Evolutionary conservation across 2,113 vertebrate species (phyloP), one percentile per base, ranked within the genome.

Genomic region (Cyphomyrus plagiostoma): DNA sequence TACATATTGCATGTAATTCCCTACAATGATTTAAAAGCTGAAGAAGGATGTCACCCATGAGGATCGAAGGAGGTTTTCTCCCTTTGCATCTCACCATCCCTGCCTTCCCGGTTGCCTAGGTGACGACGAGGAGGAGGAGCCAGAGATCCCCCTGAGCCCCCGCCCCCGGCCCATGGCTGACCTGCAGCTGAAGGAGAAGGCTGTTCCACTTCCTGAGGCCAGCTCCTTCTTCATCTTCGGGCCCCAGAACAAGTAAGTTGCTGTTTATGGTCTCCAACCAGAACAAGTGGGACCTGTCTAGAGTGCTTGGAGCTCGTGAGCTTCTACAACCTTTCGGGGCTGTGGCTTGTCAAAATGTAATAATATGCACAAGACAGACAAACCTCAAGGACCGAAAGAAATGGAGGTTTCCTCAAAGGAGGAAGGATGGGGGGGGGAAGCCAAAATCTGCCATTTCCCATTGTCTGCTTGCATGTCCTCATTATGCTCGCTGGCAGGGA

Each of bases 181-280:
- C 92, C 95, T 99, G 19, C 98, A 99, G 92, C 95, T 99, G 88
- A 99, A 99, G 70, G 98, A 99, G 93, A 98, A 99, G 89, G 98
- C 98, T 0, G 98, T 99, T 56, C 98, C 98, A 0, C 96, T 99
- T 93, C 98, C 98, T 2, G 96, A 98, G 88, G 98, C 98, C 92
- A 99, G 98, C 90, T 96, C 98, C 88, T 99, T 99, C 93, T 99
- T 97, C 93, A 97, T 99, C 93, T 99, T 99, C 91, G 97, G 98
- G 89, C 98, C 98, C 89, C 97, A 98, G 90, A 99, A 99, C 94
- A 99, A 98, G 98, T 99, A 94, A 82, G 97, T 46, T 58, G 11
- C 3, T 26, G 46, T 9, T 84, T 13, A 9, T 9, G 80, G 10
- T 84, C n/a, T 70, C 82, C 2, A 48, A 48, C 35, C 80, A 48